A percentile compares a stretch with the other conserved stretches of the same genome.
Evolutionary conservation across 1,140 invertebrate species (phyloP).

Genomic region (Leguminivora glycinivorella): DNA sequence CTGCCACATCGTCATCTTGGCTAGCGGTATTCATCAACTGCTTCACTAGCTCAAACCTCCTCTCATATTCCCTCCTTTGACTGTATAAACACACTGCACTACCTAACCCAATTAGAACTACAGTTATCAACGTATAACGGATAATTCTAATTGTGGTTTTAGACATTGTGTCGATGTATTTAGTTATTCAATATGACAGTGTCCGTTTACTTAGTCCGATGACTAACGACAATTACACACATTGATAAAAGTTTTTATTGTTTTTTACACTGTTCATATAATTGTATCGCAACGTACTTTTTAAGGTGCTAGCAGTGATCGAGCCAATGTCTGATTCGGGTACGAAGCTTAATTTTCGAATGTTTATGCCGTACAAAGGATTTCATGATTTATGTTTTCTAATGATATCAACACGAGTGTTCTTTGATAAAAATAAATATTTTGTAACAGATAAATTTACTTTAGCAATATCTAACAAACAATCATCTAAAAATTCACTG

Average conservation of each 20-base stretch:
- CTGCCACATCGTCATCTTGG: slow-evolving; percentile 37
- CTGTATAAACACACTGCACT: neutral
- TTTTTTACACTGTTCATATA: neutral
- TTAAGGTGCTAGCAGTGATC: neutral
- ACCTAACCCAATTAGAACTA: neutral
- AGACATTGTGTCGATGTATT: neutral
- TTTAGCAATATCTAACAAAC: neutral
- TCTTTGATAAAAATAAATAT: neutral
- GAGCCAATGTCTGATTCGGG: neutral
- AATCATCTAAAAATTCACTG: neutral
- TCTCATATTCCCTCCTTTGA: neutral
- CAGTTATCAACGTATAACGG: neutral
- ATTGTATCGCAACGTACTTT: neutral
- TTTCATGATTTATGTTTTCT: neutral
- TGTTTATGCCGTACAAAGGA: neutral
- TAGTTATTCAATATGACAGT: neutral
- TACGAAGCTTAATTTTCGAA: neutral
- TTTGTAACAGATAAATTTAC: neutral
- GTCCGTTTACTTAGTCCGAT: neutral
- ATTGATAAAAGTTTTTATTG: neutral
- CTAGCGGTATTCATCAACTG: neutral
- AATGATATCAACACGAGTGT: neutral
- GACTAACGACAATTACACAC: too few species aligned
- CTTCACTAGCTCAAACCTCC: neutral
- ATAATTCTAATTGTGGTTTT: neutral